Percentiles rank a stretch among this genome's conserved stretches.
Evolutionary conservation across 2,797 vertebrate genomes (phyloP).

Genomic region (Sciurus vulgaris): DNA sequence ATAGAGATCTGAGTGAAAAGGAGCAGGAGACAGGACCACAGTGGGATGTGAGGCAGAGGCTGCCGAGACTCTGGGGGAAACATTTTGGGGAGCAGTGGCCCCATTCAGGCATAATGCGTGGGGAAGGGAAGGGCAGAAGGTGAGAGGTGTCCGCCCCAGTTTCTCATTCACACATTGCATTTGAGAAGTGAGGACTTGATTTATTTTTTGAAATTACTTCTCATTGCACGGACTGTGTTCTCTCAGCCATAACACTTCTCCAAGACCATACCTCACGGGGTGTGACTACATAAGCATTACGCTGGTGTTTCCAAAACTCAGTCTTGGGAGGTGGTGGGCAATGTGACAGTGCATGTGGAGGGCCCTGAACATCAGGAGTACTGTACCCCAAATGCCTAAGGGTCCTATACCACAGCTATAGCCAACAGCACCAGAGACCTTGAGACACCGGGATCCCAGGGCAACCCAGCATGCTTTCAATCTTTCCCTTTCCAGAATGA

Average conservation of each 20-base stretch:
- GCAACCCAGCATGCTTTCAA: background rate
- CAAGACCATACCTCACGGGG: slow-evolving; percentile 50
- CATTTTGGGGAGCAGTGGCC: background rate
- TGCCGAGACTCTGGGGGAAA: background rate
- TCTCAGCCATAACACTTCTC: slow-evolving; percentile 64
- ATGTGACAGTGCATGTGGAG: background rate
- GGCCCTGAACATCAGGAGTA: background rate
- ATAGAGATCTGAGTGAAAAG: background rate
- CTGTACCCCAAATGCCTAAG: background rate
- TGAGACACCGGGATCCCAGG: background rate
- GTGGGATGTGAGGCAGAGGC: background rate
- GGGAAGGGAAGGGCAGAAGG: background rate
- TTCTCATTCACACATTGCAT: background rate
- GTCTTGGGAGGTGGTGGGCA: slow-evolving; percentile 27
- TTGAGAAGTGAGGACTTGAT: slow-evolving; percentile 53
- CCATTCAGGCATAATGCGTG: background rate
- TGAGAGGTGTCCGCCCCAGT: background rate
- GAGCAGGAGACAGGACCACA: background rate
- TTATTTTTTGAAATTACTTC: slow-evolving; percentile 76
- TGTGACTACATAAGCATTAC: slow-evolving; percentile 72
- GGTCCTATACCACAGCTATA: too few species aligned
- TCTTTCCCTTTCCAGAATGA: background rate
- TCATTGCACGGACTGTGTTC: slow-evolving; percentile 63
- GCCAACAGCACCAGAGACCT: background rate
- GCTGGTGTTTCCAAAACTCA: slow-evolving; percentile 64